A percentile compares a stretch with the other conserved stretches of the same genome.
Conservation (phyloP, 1,140 invertebrate genomes). For the Agraylea sexmaculata region DNA sequence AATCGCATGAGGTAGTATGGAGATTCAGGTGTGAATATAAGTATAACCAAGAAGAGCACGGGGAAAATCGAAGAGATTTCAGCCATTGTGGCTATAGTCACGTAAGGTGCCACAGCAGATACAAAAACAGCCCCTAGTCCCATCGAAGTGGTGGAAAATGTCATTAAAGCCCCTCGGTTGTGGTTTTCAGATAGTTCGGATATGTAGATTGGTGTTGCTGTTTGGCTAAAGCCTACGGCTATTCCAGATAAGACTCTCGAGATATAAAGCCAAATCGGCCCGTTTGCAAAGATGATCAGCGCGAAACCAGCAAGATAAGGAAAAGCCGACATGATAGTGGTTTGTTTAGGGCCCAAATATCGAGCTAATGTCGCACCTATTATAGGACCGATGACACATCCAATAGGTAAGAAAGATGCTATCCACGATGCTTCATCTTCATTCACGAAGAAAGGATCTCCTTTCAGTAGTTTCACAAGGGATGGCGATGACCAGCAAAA, state of each 20-base stretch:
- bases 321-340: conserved; percentile 23
- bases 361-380: conserved; percentile 23
- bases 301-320: conserved; percentile 25
- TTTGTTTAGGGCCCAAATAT: conserved; percentile 27
- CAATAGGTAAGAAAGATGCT: conserved; percentile 19
- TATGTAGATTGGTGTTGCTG: conserved; percentile 20
- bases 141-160: conserved; percentile 16
- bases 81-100: conserved; percentile 16
- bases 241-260: conserved; percentile 19
- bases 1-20: conserved; percentile 18
- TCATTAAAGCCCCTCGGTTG: conserved; percentile 18
- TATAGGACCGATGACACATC: conserved; percentile 19
- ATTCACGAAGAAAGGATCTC: conserved; percentile 16
- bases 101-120: conserved; percentile 15
- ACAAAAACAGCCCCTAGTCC: conserved; percentile 14
- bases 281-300: conserved; percentile 28
- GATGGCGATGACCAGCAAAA: conserved; percentile 20
- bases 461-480: conserved; percentile 16
- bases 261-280: conserved; percentile 17
- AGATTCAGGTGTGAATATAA: conserved; percentile 18
- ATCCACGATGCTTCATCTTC: conserved; percentile 21
- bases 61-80: conserved; percentile 18
- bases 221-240: conserved; percentile 19
- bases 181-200: conserved; percentile 20
- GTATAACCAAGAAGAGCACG: conserved; percentile 11